Evolutionary conservation across 2,888 invertebrate genomes (phyloP).

Genomic region (Flexamia atlantica): DNA sequence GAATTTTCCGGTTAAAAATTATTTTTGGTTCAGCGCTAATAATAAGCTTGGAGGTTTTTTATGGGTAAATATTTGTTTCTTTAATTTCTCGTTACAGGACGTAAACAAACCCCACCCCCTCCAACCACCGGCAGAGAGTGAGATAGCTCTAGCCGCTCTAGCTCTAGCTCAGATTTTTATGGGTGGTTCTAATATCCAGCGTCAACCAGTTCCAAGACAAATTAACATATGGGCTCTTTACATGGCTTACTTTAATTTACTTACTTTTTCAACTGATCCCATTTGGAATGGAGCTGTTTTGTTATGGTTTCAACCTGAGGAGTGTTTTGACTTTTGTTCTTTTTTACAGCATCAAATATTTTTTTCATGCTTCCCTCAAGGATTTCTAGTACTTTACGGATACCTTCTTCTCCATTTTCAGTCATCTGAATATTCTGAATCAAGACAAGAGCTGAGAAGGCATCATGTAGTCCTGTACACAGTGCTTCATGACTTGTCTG

Average conservation of each 20-base stretch:
- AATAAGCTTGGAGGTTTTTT: too few species aligned
- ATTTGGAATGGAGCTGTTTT: conserved; percentile 80
- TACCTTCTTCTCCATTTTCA: conserved; percentile 80
- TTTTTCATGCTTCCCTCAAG: conserved; percentile 83
- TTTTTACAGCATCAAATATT: conserved; percentile 84
- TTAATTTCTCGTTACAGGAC: too few species aligned
- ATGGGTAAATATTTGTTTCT: too few species aligned
- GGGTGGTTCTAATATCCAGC: too few species aligned
- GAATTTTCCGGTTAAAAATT: too few species aligned
- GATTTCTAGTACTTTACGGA: conserved; percentile 85
- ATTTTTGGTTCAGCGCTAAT: too few species aligned
- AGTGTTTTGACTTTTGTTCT: conserved; percentile 77
- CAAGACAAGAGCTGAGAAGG: conserved; percentile 79
- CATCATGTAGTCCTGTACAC: conserved; percentile 81
- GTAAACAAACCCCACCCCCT: too few species aligned
- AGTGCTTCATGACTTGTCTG: conserved; percentile 70
- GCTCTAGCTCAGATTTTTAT: too few species aligned
- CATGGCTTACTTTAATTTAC: conserved; percentile 44
- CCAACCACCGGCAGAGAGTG: too few species aligned
- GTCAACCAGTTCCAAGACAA: too few species aligned
- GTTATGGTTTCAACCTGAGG: conserved; percentile 69
- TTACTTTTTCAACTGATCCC: conserved; percentile 81
- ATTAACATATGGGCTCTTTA: too few species aligned
- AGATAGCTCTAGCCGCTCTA: too few species aligned
- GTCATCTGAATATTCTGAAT: conserved; percentile 74